These are phyloP conservation scores for Poeciliopsis presidionis DNA, from an alignment of 2,797 vertebrate genomes.

Conservation along the genomic window DNA sequence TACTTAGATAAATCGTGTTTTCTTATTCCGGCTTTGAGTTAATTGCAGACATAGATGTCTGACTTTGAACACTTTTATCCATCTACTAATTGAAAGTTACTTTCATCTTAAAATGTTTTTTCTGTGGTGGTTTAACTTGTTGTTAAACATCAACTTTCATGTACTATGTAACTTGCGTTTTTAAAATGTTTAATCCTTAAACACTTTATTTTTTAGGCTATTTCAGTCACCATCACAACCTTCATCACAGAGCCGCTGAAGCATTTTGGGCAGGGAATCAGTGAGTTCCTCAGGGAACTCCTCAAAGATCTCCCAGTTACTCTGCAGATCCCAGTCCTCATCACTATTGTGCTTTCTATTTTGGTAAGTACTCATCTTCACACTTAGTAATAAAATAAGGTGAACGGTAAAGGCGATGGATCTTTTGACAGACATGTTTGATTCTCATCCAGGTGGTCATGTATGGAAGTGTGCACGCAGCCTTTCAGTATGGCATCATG, in stretches of 20 bases:
- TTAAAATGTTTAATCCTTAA: background rate
- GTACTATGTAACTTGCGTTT: background rate
- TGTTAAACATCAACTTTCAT: too few relatives aligned
- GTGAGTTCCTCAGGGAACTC: constrained; percentile 90
- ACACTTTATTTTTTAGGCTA: constrained; percentile 77
- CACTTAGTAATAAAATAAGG: background rate
- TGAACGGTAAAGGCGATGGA: background rate
- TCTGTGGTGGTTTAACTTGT: background rate
- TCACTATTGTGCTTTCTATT: constrained; percentile 80
- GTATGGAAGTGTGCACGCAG: constrained; percentile 72
- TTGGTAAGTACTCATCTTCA: constrained; percentile 76
- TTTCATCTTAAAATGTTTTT: background rate
- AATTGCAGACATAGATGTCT: background rate
- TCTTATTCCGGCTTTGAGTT: background rate
- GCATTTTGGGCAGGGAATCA: constrained; percentile 89
- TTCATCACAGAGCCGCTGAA: constrained; percentile 93
- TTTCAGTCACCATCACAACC: constrained; percentile 89
- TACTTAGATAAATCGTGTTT: background rate
- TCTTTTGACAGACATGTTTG: background rate
- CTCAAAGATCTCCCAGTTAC: constrained; percentile 90
- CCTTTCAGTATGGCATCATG: constrained; percentile 69
- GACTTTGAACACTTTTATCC: background rate
- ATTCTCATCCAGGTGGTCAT: constrained; percentile 61
- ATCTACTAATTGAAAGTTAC: background rate
- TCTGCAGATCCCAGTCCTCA: constrained; percentile 87